Evolutionary conservation across 2,113 vertebrate genomes (phyloP).

Genomic region (Notarius quadriscutis): DNA sequence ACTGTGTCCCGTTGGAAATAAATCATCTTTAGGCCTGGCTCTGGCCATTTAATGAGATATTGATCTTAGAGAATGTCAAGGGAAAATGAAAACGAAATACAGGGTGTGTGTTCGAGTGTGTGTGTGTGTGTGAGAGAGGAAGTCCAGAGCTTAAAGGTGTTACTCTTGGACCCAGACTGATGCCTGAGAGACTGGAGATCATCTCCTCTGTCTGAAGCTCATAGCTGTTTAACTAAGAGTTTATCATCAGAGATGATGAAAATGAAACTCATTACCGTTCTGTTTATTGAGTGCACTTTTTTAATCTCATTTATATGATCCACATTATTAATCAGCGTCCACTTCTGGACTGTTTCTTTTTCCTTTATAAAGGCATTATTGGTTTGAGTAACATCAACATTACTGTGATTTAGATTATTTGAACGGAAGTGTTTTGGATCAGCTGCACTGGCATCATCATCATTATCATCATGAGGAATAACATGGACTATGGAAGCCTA

Average conservation of each 20-base stretch:
- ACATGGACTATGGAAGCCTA: neutral
- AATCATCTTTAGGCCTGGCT: conserved; percentile 52
- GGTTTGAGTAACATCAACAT: neutral
- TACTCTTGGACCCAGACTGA: conserved; percentile 16
- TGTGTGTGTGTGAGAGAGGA: neutral
- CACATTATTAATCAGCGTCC: neutral
- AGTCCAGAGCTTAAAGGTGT: neutral
- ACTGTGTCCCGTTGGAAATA: conserved; percentile 40
- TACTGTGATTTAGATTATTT: neutral
- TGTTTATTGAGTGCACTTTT: neutral
- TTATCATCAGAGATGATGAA: neutral
- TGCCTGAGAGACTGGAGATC: neutral
- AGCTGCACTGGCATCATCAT: neutral
- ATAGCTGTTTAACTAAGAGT: neutral
- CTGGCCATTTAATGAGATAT: conserved; percentile 61
- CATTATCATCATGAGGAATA: neutral
- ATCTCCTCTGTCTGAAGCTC: neutral
- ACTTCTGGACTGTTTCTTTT: neutral
- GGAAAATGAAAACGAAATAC: conserved; percentile 58
- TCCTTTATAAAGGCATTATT: neutral
- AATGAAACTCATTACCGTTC: neutral
- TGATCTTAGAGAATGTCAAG: conserved; percentile 52
- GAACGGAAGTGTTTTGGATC: neutral
- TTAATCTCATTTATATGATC: neutral
- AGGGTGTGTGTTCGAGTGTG: neutral